These are phyloP conservation scores for Cosmia pyralina DNA, from an alignment of 2,888 invertebrate genomes.

Conservation along the genomic window DNA sequence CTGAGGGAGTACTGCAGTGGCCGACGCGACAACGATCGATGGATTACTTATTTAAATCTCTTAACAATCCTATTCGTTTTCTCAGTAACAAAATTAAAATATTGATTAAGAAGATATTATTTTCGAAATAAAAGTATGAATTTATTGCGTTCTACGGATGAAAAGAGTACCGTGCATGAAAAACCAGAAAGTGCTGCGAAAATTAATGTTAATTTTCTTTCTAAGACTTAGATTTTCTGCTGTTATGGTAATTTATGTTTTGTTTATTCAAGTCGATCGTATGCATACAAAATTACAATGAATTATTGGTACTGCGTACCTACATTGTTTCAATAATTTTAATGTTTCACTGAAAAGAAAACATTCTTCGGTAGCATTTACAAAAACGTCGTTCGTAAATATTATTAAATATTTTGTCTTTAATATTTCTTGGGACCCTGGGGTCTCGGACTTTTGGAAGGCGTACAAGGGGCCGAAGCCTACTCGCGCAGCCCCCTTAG, in stretches of 20 bases:
- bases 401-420: neutral
- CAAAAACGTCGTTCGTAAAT: neutral
- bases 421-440: no score
- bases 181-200: neutral
- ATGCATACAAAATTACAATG: neutral
- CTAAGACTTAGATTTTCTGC: neutral
- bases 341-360: neutral
- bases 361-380: neutral
- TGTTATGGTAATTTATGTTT: neutral
- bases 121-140: neutral
- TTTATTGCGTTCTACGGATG: neutral
- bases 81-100: neutral
- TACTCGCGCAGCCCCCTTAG: no score
- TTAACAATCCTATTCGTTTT: conserved; percentile 36
- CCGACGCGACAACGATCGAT: conserved; percentile 62
- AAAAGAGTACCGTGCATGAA: neutral
- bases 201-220: neutral
- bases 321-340: neutral
- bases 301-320: neutral
- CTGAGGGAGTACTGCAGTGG: conserved; percentile 78
- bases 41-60: conserved; percentile 52
- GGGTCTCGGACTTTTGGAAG: no score
- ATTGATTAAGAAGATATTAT: neutral
- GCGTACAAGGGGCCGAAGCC: no score
- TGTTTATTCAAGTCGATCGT: neutral